Conservation (phyloP, 2,113 vertebrate species). For the Silurus asotus region DNA sequence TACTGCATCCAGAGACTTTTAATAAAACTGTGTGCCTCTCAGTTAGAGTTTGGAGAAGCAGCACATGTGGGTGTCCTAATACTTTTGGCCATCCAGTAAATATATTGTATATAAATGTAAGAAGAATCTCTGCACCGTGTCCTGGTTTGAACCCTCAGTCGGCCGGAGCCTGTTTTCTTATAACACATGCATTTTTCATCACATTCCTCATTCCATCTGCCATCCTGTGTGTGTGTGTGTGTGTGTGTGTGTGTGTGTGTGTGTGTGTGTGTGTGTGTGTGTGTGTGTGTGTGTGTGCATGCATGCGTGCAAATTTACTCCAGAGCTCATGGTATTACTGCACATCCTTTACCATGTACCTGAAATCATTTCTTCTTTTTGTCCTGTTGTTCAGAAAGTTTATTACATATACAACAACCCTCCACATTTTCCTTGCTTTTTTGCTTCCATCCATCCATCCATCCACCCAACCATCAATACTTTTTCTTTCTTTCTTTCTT, state of each 20-base stretch:
- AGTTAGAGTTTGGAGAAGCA: too few relatives aligned
- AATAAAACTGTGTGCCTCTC: too few relatives aligned
- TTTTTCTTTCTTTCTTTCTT: constrained; percentile 32
- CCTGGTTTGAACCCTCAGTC: constrained; percentile 30
- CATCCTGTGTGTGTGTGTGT: not conserved
- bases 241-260: constrained; percentile 13
- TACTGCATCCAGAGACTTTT: too few relatives aligned
- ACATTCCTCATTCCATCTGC: constrained; percentile 41
- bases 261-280: not conserved
- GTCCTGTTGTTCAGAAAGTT: not conserved
- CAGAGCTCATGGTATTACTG: constrained; percentile 47
- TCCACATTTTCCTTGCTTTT: constrained; percentile 6
- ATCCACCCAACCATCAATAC: not conserved
- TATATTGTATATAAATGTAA: not conserved
- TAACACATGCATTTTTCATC: constrained; percentile 51
- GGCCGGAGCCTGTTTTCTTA: constrained; percentile 41
- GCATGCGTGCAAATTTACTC: not conserved
- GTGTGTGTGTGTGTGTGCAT: not conserved
- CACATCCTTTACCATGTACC: constrained; percentile 37
- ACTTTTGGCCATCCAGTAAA: too few relatives aligned
- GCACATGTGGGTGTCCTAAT: too few relatives aligned
- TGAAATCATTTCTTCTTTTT: constrained; percentile 28
- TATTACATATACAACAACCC: not conserved
- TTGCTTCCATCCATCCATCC: constrained; percentile 19
- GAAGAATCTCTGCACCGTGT: not conserved